Base-by-base conservation (phyloP, 2,888 invertebrate species). In the Acronicta psi region DNA sequence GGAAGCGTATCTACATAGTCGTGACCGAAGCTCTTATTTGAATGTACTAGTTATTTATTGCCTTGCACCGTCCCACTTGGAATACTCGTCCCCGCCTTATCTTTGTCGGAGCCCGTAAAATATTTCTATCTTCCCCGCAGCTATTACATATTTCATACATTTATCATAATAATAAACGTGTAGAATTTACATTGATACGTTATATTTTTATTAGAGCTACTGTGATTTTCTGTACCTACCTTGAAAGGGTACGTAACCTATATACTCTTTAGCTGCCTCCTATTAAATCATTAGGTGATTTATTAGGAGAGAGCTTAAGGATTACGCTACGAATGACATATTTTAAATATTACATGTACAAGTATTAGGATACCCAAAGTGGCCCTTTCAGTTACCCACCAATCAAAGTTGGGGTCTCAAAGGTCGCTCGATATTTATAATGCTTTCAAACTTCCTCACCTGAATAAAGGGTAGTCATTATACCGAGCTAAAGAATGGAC, bases 21-120 rank as follows among this genome's bases (percentile, higher is more conserved):
- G 51, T 56, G 38, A 41, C n/a, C 45, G 60, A 43, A 65, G 70
- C 55, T 50, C 42, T 52, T 55, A 72, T 71, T 69, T 69, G 34
- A 59, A 69, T 71, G 52, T 53, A 53, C 56, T 38, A 40, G 43
- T 55, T 45, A 68, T 64, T 68, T 71, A 71, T 71, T 43, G 50
- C 59, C 25, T n/a, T 42, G 9, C 46, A 41, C 16, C 42, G 40
- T 46, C 55, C 41, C 45, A 45, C 64, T 63, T 51, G 38, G 46
- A 68, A 64, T 60, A 40, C 49, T 46, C 25, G 43, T 38, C 41
- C 46, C 9, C 10, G 3, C 29, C 29, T 52, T 56, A 72, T 64
- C 52, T 59, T 43, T 29, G 53, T 54, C 31, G 31, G 52, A 38
- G 49, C 13, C 38, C 29, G 44, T 60, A 56, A 69, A 59, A 58